Evolutionary conservation across 2,113 vertebrate species (phyloP).

Genomic region (Cyanoliseus patagonus): DNA sequence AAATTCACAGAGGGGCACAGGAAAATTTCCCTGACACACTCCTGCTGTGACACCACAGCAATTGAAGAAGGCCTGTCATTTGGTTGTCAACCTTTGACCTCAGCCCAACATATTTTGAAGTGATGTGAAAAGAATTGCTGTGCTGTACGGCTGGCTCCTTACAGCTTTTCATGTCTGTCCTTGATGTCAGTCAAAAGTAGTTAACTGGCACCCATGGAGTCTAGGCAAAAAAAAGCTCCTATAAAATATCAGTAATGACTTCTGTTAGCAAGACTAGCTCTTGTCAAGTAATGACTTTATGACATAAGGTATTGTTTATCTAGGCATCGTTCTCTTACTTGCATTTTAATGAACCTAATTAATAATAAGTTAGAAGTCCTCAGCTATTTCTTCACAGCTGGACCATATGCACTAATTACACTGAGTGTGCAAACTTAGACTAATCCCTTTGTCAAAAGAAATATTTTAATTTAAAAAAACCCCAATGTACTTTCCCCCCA

Average conservation of each 20-base stretch:
- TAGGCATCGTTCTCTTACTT: slow-evolving; percentile 80
- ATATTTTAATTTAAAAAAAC: slow-evolving; percentile 65
- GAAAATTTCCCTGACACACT: slow-evolving; percentile 81
- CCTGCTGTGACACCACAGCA: slow-evolving; percentile 84
- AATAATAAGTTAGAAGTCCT: slow-evolving; percentile 84
- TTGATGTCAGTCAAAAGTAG: slow-evolving; percentile 87
- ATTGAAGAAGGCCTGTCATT: slow-evolving; percentile 89
- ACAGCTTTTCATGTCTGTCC: slow-evolving; percentile 78
- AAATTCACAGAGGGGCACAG: slow-evolving; percentile 77
- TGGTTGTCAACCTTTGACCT: slow-evolving; percentile 89
- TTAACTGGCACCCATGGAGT: slow-evolving; percentile 76
- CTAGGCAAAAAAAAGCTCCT: slow-evolving; percentile 62
- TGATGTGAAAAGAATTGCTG: slow-evolving; percentile 80
- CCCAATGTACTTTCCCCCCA: neutral
- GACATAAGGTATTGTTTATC: slow-evolving; percentile 87
- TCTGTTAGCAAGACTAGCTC: slow-evolving; percentile 76
- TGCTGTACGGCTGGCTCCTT: slow-evolving; percentile 65
- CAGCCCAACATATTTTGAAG: slow-evolving; percentile 79
- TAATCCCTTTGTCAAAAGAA: slow-evolving; percentile 71
- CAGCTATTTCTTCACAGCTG: slow-evolving; percentile 84
- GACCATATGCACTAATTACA: slow-evolving; percentile 87
- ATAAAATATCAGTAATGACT: slow-evolving; percentile 77
- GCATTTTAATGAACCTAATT: slow-evolving; percentile 89
- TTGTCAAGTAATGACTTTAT: slow-evolving; percentile 82
- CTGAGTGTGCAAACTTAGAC: slow-evolving; percentile 73